phyloP scores from a whole-genome alignment of 1,140 invertebrate genomes.

The Ips nitidus region DNA sequence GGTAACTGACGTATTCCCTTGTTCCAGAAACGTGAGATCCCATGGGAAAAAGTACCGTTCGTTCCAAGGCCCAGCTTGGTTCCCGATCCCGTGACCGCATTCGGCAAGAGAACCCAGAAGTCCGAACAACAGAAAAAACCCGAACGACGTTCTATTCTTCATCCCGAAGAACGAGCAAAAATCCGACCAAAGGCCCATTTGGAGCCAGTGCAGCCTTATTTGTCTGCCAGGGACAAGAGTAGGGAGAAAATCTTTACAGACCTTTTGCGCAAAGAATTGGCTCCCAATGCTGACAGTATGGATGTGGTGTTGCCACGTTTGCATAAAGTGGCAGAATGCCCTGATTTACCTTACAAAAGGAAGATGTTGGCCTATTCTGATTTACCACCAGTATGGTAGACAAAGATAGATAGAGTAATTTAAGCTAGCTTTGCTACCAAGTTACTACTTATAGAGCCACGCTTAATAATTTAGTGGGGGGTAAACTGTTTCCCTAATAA shows the following conservation, averaged over 20 bases:
- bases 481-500: no score
- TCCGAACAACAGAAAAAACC: constrained; percentile 32
- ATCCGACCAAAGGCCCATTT: constrained; percentile 60
- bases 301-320: constrained; percentile 61
- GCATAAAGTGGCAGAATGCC: constrained; percentile 53
- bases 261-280: constrained; percentile 53
- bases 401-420: not conserved
- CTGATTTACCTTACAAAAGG: constrained; percentile 50
- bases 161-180: constrained; percentile 54
- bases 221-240: constrained; percentile 63
- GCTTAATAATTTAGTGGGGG: no score
- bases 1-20: constrained; percentile 44
- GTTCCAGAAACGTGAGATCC: constrained; percentile 75
- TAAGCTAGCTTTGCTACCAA: no score
- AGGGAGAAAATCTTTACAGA: constrained; percentile 58
- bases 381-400: constrained; percentile 41
- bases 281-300: constrained; percentile 62
- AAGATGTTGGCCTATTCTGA: constrained; percentile 43
- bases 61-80: constrained; percentile 80
- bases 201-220: constrained; percentile 62
- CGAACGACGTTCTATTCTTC: constrained; percentile 42
- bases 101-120: constrained; percentile 61
- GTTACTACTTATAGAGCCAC: no score
- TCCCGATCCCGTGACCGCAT: constrained; percentile 77
- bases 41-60: constrained; percentile 82